These are phyloP conservation scores for Etia nguti DNA, from an alignment of 2,113 vertebrate genomes.

Conservation along the genomic window DNA sequence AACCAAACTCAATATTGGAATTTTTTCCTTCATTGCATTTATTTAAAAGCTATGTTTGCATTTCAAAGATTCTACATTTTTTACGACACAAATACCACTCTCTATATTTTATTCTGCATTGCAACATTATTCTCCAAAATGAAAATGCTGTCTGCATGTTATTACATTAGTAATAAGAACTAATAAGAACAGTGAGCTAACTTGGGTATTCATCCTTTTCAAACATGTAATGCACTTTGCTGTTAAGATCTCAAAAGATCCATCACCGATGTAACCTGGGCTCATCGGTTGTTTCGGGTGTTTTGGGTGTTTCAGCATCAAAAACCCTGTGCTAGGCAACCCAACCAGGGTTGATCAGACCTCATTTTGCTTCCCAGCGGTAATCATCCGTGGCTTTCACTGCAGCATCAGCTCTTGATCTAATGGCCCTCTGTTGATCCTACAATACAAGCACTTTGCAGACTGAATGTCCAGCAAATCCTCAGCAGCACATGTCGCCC, in stretches of 20 bases:
- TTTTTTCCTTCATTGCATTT: rapidly evolving
- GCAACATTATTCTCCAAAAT: neutral
- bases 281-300: rapidly evolving
- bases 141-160: rapidly evolving
- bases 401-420: neutral
- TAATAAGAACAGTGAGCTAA: neutral
- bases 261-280: neutral
- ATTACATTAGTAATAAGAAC: neutral
- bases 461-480: neutral
- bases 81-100: neutral
- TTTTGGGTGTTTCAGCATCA: neutral
- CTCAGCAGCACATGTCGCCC: neutral
- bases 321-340: rapidly evolving
- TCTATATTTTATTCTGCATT: neutral
- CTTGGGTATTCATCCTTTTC: rapidly evolving
- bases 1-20: rapidly evolving
- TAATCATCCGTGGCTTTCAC: rapidly evolving
- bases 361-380: neutral
- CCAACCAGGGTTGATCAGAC: neutral
- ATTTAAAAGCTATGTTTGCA: neutral
- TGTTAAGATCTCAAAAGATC: neutral
- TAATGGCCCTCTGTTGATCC: neutral
- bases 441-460: neutral
- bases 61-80: neutral
- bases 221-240: neutral